These are phyloP conservation scores for Dione vanillae DNA, from an alignment of 2,888 invertebrate species.

Conservation along the genomic window DNA sequence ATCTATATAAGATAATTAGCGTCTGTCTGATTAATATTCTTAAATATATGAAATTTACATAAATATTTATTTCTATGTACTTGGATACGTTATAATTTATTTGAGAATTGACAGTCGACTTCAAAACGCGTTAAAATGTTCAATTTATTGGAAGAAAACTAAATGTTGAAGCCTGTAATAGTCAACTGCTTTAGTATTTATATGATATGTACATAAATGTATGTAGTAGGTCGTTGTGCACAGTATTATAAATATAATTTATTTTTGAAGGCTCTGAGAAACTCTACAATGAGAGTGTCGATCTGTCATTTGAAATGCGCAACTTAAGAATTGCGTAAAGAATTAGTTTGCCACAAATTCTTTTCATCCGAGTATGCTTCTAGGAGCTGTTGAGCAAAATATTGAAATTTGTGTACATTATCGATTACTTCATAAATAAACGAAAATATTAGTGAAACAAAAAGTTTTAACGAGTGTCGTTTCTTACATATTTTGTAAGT, in stretches of 20 bases:
- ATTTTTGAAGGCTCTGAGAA: neutral
- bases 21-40: slow-evolving; percentile 7
- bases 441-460: no score
- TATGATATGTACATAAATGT: no score
- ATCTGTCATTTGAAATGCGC: neutral
- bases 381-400: neutral
- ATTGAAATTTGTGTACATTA: no score
- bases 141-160: neutral
- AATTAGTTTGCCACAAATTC: neutral
- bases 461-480: no score
- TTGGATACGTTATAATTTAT: neutral
- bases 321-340: neutral
- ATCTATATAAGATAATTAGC: slow-evolving; percentile 15
- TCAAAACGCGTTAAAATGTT: neutral
- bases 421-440: neutral
- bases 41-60: neutral
- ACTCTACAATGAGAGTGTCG: neutral
- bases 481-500: neutral
- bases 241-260: no score
- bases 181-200: no score
- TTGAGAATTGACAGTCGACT: neutral
- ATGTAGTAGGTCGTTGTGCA: no score
- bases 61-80: neutral
- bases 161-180: neutral
- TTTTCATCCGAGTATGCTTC: neutral